These are phyloP conservation scores for Myotis lucifugus DNA, from an alignment of 2,113 vertebrate genomes.

Conservation along the genomic window DNA sequence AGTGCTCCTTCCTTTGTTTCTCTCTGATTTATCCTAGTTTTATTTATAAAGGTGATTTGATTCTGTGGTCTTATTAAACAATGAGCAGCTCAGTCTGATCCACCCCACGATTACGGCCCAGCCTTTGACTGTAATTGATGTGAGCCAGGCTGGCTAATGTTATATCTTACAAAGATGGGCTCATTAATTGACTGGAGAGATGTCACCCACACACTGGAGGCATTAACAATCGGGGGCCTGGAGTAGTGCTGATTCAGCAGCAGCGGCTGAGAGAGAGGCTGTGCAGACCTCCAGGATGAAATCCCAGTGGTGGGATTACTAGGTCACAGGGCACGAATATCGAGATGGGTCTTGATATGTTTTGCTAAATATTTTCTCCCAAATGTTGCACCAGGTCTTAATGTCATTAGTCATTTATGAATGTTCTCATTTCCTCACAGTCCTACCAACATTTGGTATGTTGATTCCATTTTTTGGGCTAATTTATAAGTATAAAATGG, in stretches of 20 bases:
- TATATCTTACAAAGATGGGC: conserved; percentile 62
- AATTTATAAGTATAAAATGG: conserved; percentile 32
- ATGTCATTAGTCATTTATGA: neutral
- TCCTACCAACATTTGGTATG: conserved; percentile 15
- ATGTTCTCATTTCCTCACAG: conserved; percentile 5
- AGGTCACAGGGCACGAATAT: neutral
- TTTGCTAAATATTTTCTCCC: neutral
- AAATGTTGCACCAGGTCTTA: neutral
- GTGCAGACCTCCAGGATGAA: conserved; percentile 18
- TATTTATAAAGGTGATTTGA: conserved; percentile 65
- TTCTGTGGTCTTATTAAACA: conserved; percentile 69
- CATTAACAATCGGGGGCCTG: conserved; percentile 33
- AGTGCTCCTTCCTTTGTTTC: conserved; percentile 72
- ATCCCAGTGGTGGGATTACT: neutral
- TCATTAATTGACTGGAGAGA: conserved; percentile 74
- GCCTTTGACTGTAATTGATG: conserved; percentile 59
- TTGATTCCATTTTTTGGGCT: conserved; percentile 46
- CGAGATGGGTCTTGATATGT: neutral
- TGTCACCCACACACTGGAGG: conserved; percentile 58
- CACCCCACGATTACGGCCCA: neutral
- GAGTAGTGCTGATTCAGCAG: conserved; percentile 67
- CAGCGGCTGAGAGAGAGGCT: neutral
- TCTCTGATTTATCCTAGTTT: conserved; percentile 62
- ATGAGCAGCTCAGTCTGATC: neutral
- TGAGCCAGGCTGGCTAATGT: conserved; percentile 61